phyloP scores from a whole-genome alignment of 2,113 vertebrate species.

The Lophius piscatorius region DNA sequence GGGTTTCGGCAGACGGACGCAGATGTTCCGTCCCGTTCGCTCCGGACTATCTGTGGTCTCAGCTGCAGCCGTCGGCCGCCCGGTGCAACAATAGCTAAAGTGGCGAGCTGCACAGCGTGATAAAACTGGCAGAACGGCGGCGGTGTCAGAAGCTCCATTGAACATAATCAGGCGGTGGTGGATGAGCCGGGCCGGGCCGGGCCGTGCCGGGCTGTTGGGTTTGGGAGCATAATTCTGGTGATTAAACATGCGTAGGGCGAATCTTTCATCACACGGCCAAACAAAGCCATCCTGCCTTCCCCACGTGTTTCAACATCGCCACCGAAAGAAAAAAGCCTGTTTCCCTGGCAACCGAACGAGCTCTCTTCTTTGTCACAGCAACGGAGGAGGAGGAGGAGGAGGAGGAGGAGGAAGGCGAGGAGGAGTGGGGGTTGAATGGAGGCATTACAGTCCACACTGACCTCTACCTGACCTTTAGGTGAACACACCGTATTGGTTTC shows the following conservation, averaged over 20 bases:
- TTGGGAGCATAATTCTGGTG: constrained; percentile 65
- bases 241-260: constrained; percentile 76
- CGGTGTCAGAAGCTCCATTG: constrained; percentile 71
- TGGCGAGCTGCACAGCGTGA: constrained; percentile 64
- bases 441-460: constrained; percentile 63
- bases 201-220: constrained; percentile 54
- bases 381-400: constrained; percentile 59
- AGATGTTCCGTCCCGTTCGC: constrained; percentile 58
- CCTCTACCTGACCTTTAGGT: constrained; percentile 75
- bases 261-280: constrained; percentile 71
- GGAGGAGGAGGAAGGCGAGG: constrained; percentile 5
- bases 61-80: constrained; percentile 60
- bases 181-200: no score
- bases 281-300: constrained; percentile 73
- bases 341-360: constrained; percentile 76
- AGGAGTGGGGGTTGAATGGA: constrained; percentile 28
- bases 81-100: constrained; percentile 63
- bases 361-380: constrained; percentile 75
- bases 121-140: constrained; percentile 66
- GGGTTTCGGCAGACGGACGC: constrained; percentile 17
- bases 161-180: constrained; percentile 67
- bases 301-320: constrained; percentile 68
- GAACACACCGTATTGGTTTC: constrained; percentile 51
- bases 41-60: constrained; percentile 66
- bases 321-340: constrained; percentile 65